Percentiles rank a stretch among this genome's conserved stretches.
Conservation (phyloP, 1,140 invertebrate genomes). For the Lordiphosa mommai region DNA sequence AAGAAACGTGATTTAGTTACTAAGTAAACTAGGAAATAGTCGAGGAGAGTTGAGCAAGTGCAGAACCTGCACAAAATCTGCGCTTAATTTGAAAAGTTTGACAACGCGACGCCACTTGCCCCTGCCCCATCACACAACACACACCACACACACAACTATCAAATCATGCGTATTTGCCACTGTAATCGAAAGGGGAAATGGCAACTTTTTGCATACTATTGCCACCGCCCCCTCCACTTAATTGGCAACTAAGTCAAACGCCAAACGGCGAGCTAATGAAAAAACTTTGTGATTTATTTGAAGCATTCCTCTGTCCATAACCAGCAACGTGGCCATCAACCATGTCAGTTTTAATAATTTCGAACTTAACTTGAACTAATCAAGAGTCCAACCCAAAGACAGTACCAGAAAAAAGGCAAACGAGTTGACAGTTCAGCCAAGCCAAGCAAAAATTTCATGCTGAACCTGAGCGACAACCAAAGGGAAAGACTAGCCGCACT, state of each 20-base stretch:
- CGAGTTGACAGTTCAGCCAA: constrained; percentile 28
- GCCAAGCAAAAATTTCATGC: constrained; percentile 6
- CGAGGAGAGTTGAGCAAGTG: constrained; percentile 5
- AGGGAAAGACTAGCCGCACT: not conserved
- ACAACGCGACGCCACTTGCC: constrained; percentile 29
- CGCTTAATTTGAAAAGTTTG: constrained; percentile 76
- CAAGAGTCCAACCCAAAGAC: constrained; percentile 41
- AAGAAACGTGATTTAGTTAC: constrained; percentile 77
- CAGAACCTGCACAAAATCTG: constrained; percentile 51
- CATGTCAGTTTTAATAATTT: constrained; percentile 66
- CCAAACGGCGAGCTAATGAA: constrained; percentile 52
- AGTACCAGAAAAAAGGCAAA: constrained; percentile 12
- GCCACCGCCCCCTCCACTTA: constrained; percentile 32
- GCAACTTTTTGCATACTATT: constrained; percentile 67
- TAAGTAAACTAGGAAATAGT: constrained; percentile 71
- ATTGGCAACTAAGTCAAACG: constrained; percentile 45
- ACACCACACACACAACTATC: constrained; percentile 16
- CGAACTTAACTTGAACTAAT: constrained; percentile 51
- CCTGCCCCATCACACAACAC: constrained; percentile 13
- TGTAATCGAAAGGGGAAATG: constrained; percentile 4
- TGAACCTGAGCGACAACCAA: too few species aligned
- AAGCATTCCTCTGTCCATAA: constrained; percentile 26
- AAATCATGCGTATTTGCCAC: constrained; percentile 25
- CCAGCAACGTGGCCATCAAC: constrained; percentile 36
- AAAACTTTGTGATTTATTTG: constrained; percentile 62